Conservation (phyloP, 92 coral and sea anemone species). For the Siderastrea siderea region DNA sequence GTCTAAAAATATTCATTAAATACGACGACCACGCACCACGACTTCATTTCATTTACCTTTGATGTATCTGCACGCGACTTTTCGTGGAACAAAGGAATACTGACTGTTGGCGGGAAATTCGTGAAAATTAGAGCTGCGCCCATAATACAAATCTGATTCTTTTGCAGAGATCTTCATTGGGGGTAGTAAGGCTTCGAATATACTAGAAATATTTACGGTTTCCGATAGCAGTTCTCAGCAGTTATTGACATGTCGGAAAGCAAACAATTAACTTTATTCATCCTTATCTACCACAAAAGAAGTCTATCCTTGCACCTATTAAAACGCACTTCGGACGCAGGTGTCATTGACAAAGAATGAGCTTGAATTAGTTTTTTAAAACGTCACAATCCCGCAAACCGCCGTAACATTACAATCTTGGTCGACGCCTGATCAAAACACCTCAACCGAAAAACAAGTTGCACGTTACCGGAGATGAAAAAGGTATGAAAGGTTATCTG, state of each 20-base stretch:
- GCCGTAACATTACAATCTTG: not conserved
- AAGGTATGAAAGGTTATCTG: conserved; percentile 16
- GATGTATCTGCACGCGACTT: conserved; percentile 20
- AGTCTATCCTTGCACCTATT: conserved; percentile 16
- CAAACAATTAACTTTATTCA: conserved; percentile 34
- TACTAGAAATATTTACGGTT: not conserved
- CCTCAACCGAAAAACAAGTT: not conserved
- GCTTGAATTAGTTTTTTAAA: conserved; percentile 38
- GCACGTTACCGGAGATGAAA: not conserved
- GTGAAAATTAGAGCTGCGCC: not conserved
- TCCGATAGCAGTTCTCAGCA: conserved; percentile 10
- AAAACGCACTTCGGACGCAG: conserved; percentile 3
- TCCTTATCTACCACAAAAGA: conserved; percentile 15
- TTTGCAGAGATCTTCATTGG: not conserved
- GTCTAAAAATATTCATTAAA: conserved; percentile 40
- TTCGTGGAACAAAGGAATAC: not conserved
- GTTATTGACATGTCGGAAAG: conserved; percentile 10
- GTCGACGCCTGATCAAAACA: not conserved
- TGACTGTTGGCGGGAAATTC: conserved; percentile 8
- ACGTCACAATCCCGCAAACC: conserved; percentile 4
- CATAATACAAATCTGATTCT: conserved; percentile 7
- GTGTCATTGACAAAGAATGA: conserved; percentile 1
- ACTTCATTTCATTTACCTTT: conserved; percentile 7
- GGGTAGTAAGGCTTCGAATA: not conserved
- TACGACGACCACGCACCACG: conserved; percentile 16